phyloP scores from a whole-genome alignment of 64 coral and sea anemone genomes.

The Montipora foliosa region DNA sequence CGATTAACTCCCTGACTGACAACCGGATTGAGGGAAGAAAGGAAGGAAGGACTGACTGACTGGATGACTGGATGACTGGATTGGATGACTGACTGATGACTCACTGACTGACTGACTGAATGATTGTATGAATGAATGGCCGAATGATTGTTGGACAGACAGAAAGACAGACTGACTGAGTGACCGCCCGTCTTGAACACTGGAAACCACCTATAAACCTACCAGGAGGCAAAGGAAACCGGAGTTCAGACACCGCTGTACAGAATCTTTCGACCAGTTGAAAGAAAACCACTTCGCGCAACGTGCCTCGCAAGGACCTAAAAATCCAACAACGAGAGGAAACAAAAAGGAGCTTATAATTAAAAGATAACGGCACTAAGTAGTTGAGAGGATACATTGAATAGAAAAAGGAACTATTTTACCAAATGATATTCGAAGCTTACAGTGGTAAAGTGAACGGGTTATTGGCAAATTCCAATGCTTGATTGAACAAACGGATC shows the following conservation, averaged over 20 bases:
- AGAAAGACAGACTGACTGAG: neutral
- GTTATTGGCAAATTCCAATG: slow-evolving; percentile 80
- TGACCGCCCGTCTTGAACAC: too few species aligned
- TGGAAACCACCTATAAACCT: neutral
- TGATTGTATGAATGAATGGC: neutral
- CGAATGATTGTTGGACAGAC: neutral
- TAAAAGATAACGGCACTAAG: neutral
- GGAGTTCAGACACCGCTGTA: slow-evolving; percentile 68
- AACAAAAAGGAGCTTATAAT: neutral
- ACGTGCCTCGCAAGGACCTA: slow-evolving; percentile 76
- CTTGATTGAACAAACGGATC: slow-evolving; percentile 81
- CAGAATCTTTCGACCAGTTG: slow-evolving; percentile 61
- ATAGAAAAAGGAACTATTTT: neutral
- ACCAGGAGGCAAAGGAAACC: slow-evolving; percentile 86
- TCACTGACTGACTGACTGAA: neutral
- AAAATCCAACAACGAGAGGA: neutral
- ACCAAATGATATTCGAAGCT: slow-evolving; percentile 1
- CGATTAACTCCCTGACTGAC: neutral
- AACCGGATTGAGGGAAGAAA: too few species aligned
- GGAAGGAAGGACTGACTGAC: neutral
- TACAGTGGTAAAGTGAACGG: slow-evolving; percentile 76
- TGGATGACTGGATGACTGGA: neutral
- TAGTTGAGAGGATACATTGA: neutral
- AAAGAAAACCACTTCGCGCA: slow-evolving; percentile 77
- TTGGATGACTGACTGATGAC: neutral